Evolutionary conservation across 2,797 vertebrate genomes (phyloP), one percentile per base, ranked within the genome.

Genomic region (Poecilia wingei): DNA sequence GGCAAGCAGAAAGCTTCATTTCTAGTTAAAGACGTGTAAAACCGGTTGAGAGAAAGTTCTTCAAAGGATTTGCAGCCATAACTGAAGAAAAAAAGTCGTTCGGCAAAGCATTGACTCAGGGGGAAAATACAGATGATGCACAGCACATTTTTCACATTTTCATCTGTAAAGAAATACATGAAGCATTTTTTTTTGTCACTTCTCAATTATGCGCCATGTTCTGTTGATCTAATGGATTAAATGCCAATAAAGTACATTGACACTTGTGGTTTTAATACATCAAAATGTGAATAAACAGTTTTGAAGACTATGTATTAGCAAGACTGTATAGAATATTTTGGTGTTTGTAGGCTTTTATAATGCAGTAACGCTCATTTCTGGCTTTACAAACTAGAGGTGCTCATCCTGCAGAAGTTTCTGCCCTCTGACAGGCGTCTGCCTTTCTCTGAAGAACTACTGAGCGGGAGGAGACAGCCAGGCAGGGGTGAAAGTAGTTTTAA

Each of bases 321-420:
- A 14, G 20, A n/a, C 20, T n/a, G 25, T 14, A 64, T 36, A 20
- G 20, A 9, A 64, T 64, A 43, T 43, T 68, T 41, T 66, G 7
- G 33, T 10, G 31, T 64, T 66, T 68, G 36, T 25, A 22, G 16
- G 25, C 33, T 39, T 6, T 20, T 10, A 25, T 66, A 64, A 28
- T 33, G 59, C 7, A 61, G 28, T 10, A 22, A 18, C 2, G 16
- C 61, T 20, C 39, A 22, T 39, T 66, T 66, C 64, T 22, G 10
- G 20, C 61, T 39, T 66, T 20, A 36, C 4, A 69, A 51, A 53
- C 6, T 13, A 45, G 22, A 59, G 13, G n/a, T 8, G 10, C 47
- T 77, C 46, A 3, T 69, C 68, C 6, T 66, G 16, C 31, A 39
- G 53, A 61, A 0, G 22, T 85, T 71, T 76, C 49, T 64, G 12